Percentiles rank a stretch among this genome's conserved stretches.
Conservation (phyloP, 2,797 vertebrate species). For the Rhinoraja longicauda region DNA sequence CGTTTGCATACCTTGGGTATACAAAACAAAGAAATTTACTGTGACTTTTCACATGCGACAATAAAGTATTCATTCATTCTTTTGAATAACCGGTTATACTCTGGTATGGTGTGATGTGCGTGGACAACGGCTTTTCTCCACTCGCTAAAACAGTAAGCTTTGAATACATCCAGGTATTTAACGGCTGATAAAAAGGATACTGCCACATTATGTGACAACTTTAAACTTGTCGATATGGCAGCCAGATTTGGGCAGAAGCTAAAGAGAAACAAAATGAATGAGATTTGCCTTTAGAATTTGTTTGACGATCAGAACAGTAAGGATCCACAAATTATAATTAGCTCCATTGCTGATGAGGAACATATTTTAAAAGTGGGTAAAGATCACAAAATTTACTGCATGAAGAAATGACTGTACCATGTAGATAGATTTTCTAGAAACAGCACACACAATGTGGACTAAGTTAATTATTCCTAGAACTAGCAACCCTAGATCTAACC, state of each 20-base stretch:
- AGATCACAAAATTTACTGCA: not conserved
- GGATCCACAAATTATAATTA: not conserved
- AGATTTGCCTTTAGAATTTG: not conserved
- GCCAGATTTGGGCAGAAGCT: conserved; percentile 96
- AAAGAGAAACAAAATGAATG: not conserved
- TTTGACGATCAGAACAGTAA: not conserved
- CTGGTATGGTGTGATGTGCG: no score
- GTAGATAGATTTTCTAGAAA: not conserved
- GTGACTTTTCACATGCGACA: no score
- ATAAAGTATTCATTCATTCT: no score
- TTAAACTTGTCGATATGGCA: conserved; percentile 77
- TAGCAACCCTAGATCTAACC: not conserved
- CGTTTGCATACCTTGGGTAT: no score
- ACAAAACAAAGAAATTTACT: no score
- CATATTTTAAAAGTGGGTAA: not conserved
- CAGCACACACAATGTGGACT: not conserved
- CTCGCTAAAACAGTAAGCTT: not conserved
- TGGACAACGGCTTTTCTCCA: not conserved
- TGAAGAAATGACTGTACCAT: not conserved
- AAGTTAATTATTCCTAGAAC: not conserved
- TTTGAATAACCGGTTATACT: no score
- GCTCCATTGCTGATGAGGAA: not conserved
- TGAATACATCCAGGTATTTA: not conserved
- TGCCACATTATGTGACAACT: conserved; percentile 89
- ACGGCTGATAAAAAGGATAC: conserved; percentile 72